phyloP scores from a whole-genome alignment of 1,140 invertebrate species.

The Aphaenogaster ashmeadi region DNA sequence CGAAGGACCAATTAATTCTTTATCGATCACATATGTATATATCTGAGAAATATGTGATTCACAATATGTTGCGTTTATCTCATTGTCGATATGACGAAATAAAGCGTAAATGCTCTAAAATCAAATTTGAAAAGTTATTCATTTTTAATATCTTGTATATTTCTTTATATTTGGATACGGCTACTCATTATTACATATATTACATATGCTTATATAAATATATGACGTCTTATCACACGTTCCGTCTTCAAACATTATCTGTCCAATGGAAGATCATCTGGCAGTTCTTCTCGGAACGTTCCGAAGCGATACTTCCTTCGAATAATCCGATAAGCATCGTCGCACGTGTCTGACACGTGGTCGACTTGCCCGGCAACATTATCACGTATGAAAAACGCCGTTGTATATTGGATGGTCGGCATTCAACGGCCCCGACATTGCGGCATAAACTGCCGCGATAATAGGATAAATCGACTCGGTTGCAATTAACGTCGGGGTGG shows the following conservation, averaged over 20 bases:
- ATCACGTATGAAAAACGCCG: slow-evolving; percentile 23
- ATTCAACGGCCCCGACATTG: slow-evolving; percentile 35
- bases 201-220: neutral
- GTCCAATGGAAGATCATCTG: neutral
- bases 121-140: slow-evolving; percentile 3
- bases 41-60: neutral
- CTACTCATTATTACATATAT: neutral
- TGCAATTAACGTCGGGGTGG: slow-evolving; percentile 61
- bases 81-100: neutral
- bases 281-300: neutral
- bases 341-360: slow-evolving; percentile 41
- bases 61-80: neutral
- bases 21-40: neutral
- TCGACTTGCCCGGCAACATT: slow-evolving; percentile 10
- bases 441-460: slow-evolving; percentile 52
- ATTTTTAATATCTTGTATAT: neutral
- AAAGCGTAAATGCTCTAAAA: neutral
- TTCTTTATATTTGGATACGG: neutral
- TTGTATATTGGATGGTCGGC: neutral
- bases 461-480: slow-evolving; percentile 43
- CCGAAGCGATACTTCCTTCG: neutral
- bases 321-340: slow-evolving; percentile 26
- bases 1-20: slow-evolving; percentile 27
- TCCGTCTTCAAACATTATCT: neutral
- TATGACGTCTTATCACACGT: neutral